Conservation (phyloP, 2,888 invertebrate species). For the Drosophila anceps region DNA sequence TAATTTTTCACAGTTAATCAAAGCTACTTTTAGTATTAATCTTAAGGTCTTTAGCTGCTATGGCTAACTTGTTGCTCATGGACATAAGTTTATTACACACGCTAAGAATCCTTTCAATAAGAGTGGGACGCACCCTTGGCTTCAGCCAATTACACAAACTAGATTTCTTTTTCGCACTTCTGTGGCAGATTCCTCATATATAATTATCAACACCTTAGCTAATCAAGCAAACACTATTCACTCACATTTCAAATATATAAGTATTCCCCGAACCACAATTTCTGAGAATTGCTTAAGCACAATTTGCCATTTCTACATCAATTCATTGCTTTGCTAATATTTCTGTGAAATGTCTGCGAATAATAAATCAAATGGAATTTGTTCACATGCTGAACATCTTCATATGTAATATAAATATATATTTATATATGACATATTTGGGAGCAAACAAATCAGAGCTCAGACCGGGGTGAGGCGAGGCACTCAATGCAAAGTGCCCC, state of each 20-base stretch:
- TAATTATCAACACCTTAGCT: background rate
- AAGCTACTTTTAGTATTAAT: background rate
- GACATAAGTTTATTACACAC: background rate
- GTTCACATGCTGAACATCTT: conserved; percentile 13
- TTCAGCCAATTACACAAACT: background rate
- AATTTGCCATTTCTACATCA: background rate
- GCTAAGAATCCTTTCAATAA: background rate
- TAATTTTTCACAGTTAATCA: too few relatives aligned
- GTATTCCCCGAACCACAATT: background rate
- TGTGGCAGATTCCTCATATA: background rate
- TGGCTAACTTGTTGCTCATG: background rate
- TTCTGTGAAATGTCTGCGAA: background rate
- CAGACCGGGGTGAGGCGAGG: background rate
- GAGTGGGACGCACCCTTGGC: background rate
- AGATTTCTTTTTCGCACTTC: background rate
- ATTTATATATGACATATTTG: conserved; percentile 20
- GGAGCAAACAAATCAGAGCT: conserved; percentile 22
- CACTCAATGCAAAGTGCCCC: conserved; percentile 15
- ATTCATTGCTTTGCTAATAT: background rate
- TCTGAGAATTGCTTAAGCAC: background rate
- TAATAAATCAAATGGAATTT: conserved; percentile 20
- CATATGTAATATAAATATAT: background rate
- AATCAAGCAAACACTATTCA: background rate
- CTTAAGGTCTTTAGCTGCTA: background rate
- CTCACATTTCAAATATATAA: background rate